phyloP scores from a whole-genome alignment of 2,797 vertebrate species.

The Scarus forsteni region DNA sequence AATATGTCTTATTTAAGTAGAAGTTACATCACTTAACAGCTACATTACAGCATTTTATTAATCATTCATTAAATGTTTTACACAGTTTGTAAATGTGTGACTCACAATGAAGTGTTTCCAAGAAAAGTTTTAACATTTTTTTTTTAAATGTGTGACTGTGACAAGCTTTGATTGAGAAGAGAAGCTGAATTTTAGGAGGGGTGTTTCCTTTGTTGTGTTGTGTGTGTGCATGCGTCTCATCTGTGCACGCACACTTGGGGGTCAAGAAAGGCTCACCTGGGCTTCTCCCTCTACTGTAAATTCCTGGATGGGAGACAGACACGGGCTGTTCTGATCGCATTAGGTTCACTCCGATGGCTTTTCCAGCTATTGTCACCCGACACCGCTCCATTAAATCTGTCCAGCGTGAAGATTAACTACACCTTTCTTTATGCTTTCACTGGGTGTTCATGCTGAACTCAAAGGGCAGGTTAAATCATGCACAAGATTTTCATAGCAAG shows the following conservation, averaged over 20 bases:
- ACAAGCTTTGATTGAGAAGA: neutral
- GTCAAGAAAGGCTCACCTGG: slow-evolving; percentile 60
- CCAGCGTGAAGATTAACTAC: slow-evolving; percentile 85
- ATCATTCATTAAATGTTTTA: neutral
- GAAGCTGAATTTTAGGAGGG: neutral
- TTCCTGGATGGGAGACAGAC: slow-evolving; percentile 64
- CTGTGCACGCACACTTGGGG: slow-evolving; percentile 1
- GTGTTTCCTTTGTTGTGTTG: neutral
- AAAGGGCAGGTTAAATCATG: slow-evolving; percentile 76
- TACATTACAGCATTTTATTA: neutral
- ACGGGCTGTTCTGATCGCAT: slow-evolving; percentile 68
- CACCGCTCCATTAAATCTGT: slow-evolving; percentile 88
- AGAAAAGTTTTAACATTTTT: neutral
- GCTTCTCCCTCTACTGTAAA: slow-evolving; percentile 62
- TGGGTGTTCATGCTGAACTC: slow-evolving; percentile 53
- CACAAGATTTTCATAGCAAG: slow-evolving; percentile 50
- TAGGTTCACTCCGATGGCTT: slow-evolving; percentile 84
- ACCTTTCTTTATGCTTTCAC: slow-evolving; percentile 75
- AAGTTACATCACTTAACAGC: no score
- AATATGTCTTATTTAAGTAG: neutral
- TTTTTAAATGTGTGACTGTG: neutral
- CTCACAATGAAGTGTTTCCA: neutral
- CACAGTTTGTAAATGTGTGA: neutral
- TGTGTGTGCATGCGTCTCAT: neutral
- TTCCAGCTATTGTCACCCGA: slow-evolving; percentile 88